Base-by-base conservation (phyloP, 2,797 vertebrate species). In the Sitta carolinensis region DNA sequence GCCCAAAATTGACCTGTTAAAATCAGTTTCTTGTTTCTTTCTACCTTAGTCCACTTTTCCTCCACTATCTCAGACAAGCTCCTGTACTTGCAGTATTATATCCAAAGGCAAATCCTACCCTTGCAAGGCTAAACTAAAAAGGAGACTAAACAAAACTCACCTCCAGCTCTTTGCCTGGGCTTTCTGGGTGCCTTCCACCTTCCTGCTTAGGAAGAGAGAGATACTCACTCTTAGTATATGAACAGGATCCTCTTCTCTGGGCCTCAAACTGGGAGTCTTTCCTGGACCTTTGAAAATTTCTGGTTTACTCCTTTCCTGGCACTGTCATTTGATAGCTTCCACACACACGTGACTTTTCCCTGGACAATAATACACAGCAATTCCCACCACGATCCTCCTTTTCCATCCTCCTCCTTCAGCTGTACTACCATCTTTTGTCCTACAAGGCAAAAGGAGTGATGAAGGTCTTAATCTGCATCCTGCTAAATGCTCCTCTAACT, bases 321-420 rank as follows among this genome's bases (percentile, higher is more conserved):
- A 42, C 43, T 62, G 78, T 48, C 69, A 50, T 80, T 66, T 74
- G 45, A n/a, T 7, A 48, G n/a, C n/a, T 86, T 91, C 80, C 83
- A 50, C 16, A 55, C 2, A 86, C 55, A 19, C 45, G 40, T 45
- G 87, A 81, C 55, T 92, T 90, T 84, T 86, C 85, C 62, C 80
- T 73, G 77, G 80, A 67, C 84, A 57, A 58, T 66, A 93, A 90
- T 59, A 57, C 32, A 69, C 90, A 95, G 26, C 74, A 88, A 87
- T 91, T 95, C 69, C 80, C 80, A 88, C 76, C 87, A 86, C 19
- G 9, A 90, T 80, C 43, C 69, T 91, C 32, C 27, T 76, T 88
- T 78, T 88, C 89, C 73, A 88, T 81, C 51, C 62, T 45, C 88
- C 48, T 61, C 76, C 83, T 93, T 38, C 73, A 79, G 76, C 85